Evolutionary conservation across 2,888 invertebrate genomes (phyloP), one percentile per base, ranked within the genome.

Genomic region (Smittia sp.): DNA sequence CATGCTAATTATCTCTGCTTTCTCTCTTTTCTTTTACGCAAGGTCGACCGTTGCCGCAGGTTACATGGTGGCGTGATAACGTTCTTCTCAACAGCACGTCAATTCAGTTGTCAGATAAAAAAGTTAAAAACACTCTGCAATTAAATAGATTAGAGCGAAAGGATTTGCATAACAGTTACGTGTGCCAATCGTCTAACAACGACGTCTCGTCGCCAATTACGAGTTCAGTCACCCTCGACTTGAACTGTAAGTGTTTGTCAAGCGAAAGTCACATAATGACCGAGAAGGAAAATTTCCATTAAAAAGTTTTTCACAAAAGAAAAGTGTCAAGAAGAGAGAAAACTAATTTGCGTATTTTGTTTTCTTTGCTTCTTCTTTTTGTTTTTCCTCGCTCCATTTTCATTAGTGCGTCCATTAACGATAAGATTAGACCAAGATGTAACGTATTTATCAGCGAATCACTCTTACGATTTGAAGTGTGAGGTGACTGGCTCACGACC

Each of bases 401-500:
- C 25, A 58, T 75, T 84, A 91, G 91, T 92, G 79, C 87, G 88
- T 76, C 91, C 91, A 54, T 81, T 91, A 76, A 86, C 86, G 83
- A 89, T 90, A 74, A 86, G 86, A 78, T 84, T 92, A 76, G 84
- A 88, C 77, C 88, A 88, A 25, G 87, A 89, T 78, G 89, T 90
- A 80, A 86, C 86, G 77, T 88, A 91, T 74, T 83, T 92, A 77
- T 90, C 90, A 73, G 90, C 90, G 25, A 89, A 88, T 75, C 87
- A 85, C 79, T 85, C 87, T 76, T 90, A 91, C 83, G 88, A 89
- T 80, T 83, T 92, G 76, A 86, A 85, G 77, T 92, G 92, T 80
- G 87, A 89, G 79, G 88, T 90, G 58, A 86, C 89, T 75, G 92
- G 92, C 38, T 89, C 91, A 63, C 85, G 90, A 77, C 91, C 91